Evolutionary conservation across 1,140 invertebrate genomes (phyloP), one percentile per base, ranked within the genome.

Genomic region (Aleiodes sp.): DNA sequence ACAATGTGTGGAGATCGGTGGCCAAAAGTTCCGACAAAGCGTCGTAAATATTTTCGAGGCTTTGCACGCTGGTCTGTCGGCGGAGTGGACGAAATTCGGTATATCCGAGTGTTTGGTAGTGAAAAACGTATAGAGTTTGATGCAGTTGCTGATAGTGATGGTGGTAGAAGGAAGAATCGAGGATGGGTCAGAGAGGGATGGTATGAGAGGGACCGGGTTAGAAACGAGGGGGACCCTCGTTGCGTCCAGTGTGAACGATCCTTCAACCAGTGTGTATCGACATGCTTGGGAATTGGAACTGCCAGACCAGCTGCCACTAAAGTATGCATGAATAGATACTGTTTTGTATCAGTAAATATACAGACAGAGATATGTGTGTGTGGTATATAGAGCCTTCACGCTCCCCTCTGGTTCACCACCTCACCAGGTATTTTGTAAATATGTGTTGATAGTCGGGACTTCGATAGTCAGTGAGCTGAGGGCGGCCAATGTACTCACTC

Each of bases 261-360:
- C 59, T 60, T 70, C 28, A 70, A 29, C 41, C 7, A 21, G 62
- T 61, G 37, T 70, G 69, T 80, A 80, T 81, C 78, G 80, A 83
- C 80, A 79, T 76, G 80, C 82, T 81, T 83, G 80, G 77, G 81
- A 82, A 83, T 82, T 81, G 78, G 80, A 79, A 73, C 78, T 79
- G 73, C 65, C 75, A 73, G 75, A 73, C 70, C 80, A 80, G 78
- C 82, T 80, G 80, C 72, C 75, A 70, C 76, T 82, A 82, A 83
- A 83, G 76, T 83, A 83, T 83, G 80, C 80, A 83, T 80, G 79
- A 81, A 77, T 74, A 71, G 75, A 75, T 75, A 80, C 76, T 78
- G 76, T 80, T 82, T 81, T 81, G 75, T 80, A 80, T 75, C 76
- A 57, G 63, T 74, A 76, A 65, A 75, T 72, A 77, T 65, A 75